Evolutionary conservation across 1,140 invertebrate genomes (phyloP), one percentile per base, ranked within the genome.

Genomic region (Caenorhabditis briggsae): DNA sequence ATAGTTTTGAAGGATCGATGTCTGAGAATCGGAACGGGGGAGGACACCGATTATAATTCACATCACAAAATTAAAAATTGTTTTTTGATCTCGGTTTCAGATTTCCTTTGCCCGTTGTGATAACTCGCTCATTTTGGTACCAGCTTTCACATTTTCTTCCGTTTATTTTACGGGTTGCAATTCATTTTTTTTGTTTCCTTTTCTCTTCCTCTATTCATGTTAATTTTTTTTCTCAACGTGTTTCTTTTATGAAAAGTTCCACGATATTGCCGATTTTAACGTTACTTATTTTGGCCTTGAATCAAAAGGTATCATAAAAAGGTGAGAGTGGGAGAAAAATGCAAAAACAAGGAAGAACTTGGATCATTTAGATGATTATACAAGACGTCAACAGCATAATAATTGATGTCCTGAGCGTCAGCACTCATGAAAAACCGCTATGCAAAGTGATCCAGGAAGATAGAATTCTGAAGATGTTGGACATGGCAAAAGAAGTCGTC

Each of bases 371-470:
- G 70, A 78, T 78, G 43, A 78, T 78, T 78, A 78, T 78, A 46
- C 43, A 78, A 78, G 70, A 78, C 70, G 70, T 78, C 46, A 53
- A 78, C 23, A 78, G 46, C 70, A 78, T 78, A 78, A 78, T 78
- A 78, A 78, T 78, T 78, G 70, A 78, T 78, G 70, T 78, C 70
- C 70, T 78, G 70, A 78, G 70, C 46, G 70, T 23, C 41, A 78
- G 70, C 23, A 78, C 70, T 78, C 70, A 78, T 50, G 70, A 78
- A 78, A 78, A 50, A 46, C 33, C 46, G 53, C 12, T 78, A 43
- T 78, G 46, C 70, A 53, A 78, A 78, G 70, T 78, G 70, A 78
- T 78, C 70, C 43, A 48, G 46, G 70, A 78, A 78, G 70, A 53
- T 8, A 48, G 70, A 78, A 53, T 78, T 78, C 20, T 78, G 33